These are phyloP conservation scores for Drosophila elegans DNA, from an alignment of 1,140 invertebrate species.

Conservation along the genomic window DNA sequence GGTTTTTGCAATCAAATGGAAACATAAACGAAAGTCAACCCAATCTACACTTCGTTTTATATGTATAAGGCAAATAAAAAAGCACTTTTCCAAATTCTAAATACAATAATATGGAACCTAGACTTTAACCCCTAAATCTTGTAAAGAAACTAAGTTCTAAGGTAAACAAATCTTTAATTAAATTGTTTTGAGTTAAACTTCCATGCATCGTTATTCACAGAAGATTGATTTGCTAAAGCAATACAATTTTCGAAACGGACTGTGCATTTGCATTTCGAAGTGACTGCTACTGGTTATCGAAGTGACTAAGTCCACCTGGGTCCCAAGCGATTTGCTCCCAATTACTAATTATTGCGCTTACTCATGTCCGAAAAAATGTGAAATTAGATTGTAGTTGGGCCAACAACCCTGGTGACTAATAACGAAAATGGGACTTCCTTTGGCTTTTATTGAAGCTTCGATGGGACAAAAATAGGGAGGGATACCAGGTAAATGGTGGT, in stretches of 20 bases:
- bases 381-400: conserved; percentile 54
- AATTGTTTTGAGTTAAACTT: no score
- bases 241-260: conserved; percentile 5
- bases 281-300: neutral
- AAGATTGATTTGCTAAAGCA: neutral
- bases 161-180: neutral
- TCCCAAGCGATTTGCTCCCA: conserved; percentile 43
- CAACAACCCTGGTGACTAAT: conserved; percentile 41
- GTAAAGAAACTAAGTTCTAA: no score
- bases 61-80: neutral
- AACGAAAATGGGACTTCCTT: conserved; percentile 31
- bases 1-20: conserved; percentile 30
- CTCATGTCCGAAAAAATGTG: conserved; percentile 53
- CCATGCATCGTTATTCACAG: neutral
- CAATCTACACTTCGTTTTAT: neutral
- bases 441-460: conserved; percentile 1
- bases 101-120: no score
- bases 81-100: neutral
- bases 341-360: conserved; percentile 59
- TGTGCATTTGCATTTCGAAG: conserved; percentile 3
- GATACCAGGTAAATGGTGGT: conserved; percentile 51
- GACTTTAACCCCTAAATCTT: no score
- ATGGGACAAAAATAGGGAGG: conserved; percentile 24
- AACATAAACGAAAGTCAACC: conserved; percentile 54
- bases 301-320: conserved; percentile 13